Evolutionary conservation across 1,140 invertebrate species (phyloP).

Genomic region (Leptinotarsa lineolata): DNA sequence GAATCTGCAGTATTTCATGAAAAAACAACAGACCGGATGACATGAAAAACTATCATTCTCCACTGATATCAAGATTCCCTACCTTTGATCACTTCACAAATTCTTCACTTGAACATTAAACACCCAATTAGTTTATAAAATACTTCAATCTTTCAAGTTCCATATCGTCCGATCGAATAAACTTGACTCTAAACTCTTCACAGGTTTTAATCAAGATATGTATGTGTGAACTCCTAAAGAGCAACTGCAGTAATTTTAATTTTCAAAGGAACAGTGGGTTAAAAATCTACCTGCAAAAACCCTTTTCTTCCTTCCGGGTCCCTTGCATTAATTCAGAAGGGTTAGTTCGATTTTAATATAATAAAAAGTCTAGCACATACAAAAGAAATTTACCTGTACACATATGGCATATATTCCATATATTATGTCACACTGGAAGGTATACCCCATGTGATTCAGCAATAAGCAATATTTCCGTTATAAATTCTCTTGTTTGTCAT

Average conservation of each 20-base stretch:
- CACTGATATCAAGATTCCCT: too few species aligned
- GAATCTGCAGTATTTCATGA: too few species aligned
- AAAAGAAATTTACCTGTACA: conserved; percentile 52
- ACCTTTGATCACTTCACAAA: too few species aligned
- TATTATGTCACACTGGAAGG: conserved; percentile 20
- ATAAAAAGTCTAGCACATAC: conserved; percentile 35
- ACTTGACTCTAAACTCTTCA: conserved; percentile 6
- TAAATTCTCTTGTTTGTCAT: conserved; percentile 7
- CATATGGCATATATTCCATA: conserved; percentile 43
- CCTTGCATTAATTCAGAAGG: conserved; percentile 48
- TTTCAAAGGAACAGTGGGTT: conserved; percentile 41
- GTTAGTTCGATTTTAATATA: conserved; percentile 50
- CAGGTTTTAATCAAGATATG: conserved; percentile 45
- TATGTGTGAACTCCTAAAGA: conserved; percentile 50
- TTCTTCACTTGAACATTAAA: neutral
- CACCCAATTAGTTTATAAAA: neutral
- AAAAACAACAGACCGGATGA: too few species aligned
- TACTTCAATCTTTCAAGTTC: neutral
- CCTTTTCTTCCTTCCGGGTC: conserved; percentile 54
- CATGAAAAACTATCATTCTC: too few species aligned
- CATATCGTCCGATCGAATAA: neutral
- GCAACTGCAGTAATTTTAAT: conserved; percentile 51
- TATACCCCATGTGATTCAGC: conserved; percentile 7
- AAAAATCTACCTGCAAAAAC: conserved; percentile 52
- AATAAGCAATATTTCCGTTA: conserved; percentile 23